Evolutionary conservation across 1,140 invertebrate genomes (phyloP), one percentile per base, ranked within the genome.

Genomic region (Drosophila ogumai): DNA sequence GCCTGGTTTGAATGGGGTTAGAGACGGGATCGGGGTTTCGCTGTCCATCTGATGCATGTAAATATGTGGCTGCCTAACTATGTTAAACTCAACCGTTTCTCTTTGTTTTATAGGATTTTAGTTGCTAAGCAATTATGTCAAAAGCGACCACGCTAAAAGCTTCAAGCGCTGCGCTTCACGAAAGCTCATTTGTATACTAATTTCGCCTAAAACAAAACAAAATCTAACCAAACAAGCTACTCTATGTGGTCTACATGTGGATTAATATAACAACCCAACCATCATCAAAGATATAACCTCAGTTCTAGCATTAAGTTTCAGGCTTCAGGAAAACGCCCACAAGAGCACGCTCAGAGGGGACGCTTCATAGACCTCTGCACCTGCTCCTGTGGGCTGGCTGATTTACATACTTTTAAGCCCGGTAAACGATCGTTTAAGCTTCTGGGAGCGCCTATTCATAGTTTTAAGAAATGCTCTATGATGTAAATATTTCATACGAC

Each of bases 41-140:
- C 65, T 66, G 38, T 69, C 66, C 61, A 54, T 63, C 49, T 46
- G 71, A 44, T 76, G 79, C 73, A 81, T 81, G 79, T 59, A 72
- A 44, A 55, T 66, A 46, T 71, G 65, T 86, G 82, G 65, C 65
- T 72, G 52, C 75, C 76, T 88, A 87, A 87, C 76, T 69, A 63
- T 77, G 57, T 50, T 67, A 57, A 72, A 76, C 61, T 78, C 69
- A 80, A 88, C 73, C 77, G 74, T 90, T 91, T 79, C 71, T 91
- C 72, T 87, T 81, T 86, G 76, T 90, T 92, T 92, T 92, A 91
- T 92, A 92, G 91, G 91, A 92, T 90, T 92, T 92, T 92, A 92
- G 91, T 92, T 92, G 91, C 88, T 88, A 91, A 91, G 82, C 82
- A 91, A 82, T 85, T 75, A 82, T 80, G 78, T 86, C 75, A 90